These are phyloP conservation scores for Tricholaema leucomelas DNA, from an alignment of 2,113 vertebrate genomes.

Conservation along the genomic window DNA sequence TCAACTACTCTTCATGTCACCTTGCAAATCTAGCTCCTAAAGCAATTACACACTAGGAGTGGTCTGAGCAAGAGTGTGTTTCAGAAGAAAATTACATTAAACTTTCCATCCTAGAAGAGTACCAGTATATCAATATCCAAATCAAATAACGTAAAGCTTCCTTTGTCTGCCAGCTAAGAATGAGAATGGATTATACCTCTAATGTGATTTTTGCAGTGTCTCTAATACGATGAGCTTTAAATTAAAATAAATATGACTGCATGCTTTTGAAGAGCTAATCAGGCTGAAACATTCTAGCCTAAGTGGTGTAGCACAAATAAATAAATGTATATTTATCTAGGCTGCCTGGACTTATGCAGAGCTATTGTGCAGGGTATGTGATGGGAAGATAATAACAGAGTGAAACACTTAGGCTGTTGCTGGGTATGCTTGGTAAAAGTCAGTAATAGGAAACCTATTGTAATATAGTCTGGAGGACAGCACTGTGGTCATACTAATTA, in stretches of 20 bases:
- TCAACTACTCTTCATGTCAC: not conserved
- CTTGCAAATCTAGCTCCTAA: constrained; percentile 17
- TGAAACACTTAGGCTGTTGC: not conserved
- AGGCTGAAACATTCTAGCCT: constrained; percentile 1
- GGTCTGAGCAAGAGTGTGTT: not conserved
- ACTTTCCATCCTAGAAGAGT: not conserved
- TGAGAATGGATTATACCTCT: constrained; percentile 32
- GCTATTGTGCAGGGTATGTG: not conserved
- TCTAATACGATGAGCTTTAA: constrained; percentile 41
- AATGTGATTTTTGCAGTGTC: constrained; percentile 36
- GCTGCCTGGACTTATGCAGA: not conserved
- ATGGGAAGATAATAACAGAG: not conserved
- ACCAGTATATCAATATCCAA: constrained; percentile 49
- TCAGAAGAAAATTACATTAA: constrained; percentile 56
- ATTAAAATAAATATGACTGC: constrained; percentile 55
- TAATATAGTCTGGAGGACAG: not conserved
- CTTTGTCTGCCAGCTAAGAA: constrained; percentile 9
- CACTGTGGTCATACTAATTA: not conserved
- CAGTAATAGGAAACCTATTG: not conserved
- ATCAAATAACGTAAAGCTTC: constrained; percentile 58
- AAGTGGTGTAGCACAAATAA: not conserved
- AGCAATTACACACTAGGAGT: not conserved
- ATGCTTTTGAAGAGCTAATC: constrained; percentile 41
- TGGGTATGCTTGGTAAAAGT: not conserved
- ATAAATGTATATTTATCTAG: not conserved